Percentiles rank a stretch among this genome's conserved stretches.
Evolutionary conservation across 2,113 vertebrate species (phyloP).

Genomic region (Podarcis cretensis): DNA sequence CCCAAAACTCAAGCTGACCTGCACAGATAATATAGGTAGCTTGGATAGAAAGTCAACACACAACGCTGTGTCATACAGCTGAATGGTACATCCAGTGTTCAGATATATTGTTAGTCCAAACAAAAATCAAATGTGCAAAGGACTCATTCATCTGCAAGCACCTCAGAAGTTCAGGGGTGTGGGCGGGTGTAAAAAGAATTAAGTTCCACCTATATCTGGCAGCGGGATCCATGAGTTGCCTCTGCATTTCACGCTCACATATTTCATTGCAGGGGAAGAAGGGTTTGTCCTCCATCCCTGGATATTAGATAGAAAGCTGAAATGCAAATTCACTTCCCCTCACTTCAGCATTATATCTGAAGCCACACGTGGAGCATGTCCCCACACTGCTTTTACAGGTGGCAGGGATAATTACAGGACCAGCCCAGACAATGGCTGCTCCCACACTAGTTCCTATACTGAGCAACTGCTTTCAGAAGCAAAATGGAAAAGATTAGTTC

Average conservation of each 20-base stretch:
- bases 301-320: not conserved
- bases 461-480: not conserved
- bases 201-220: not conserved
- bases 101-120: not conserved
- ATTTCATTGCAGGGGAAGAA: not conserved
- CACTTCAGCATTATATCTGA: not conserved
- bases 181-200: not conserved
- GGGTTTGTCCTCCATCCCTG: not conserved
- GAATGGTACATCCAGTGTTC: not conserved
- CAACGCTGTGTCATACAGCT: not conserved
- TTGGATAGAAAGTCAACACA: not conserved
- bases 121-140: not conserved
- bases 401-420: not conserved
- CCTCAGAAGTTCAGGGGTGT: not conserved
- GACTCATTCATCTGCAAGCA: not conserved
- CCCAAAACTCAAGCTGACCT: not conserved
- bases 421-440: not conserved
- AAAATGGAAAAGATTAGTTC: not conserved
- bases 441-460: not conserved
- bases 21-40: not conserved
- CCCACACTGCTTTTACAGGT: not conserved
- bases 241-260: not conserved
- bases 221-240: not conserved
- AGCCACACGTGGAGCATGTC: not conserved
- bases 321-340: not conserved